Evolutionary conservation across 2,888 invertebrate genomes (phyloP), one percentile per base, ranked within the genome.

Genomic region (Clostera curtula): DNA sequence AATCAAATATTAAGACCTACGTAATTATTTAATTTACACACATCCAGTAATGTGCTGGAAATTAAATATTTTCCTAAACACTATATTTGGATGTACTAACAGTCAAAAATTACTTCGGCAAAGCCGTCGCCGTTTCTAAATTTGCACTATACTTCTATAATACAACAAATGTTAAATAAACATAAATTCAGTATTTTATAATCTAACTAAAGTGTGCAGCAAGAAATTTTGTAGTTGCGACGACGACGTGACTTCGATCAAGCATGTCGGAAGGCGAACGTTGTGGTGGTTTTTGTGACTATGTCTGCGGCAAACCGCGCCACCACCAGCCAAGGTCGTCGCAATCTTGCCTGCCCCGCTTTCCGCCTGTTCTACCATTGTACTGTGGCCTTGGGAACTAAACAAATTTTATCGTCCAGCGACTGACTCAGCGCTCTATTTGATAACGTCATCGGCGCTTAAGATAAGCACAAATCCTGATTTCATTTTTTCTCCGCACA

Each of bases 241-340:
- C 36, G 33, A 29, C 41, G 45, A 34, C 36, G 33, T 41, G 29
- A 28, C 42, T 47, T 43, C 53, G 49, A 51, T 68, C 62, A 59
- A 60, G 66, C 65, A 54, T 63, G 45, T 54, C 65, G 58, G n/a
- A 60, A 63, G 58, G 55, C 49, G 49, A 62, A 47, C 54, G 45
- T 51, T 48, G 56, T 58, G 55, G 55, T 58, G 35, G 63, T 73
- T 72, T 71, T 72, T 70, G 61, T 58, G 49, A 53, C 44, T 43
- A 35, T 39, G 50, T 49, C 63, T 54, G 61, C 64, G 52, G 51
- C 57, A 59, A 55, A 71, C 68, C 75, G 60, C 65, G 53, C 65
- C 64, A 52, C 61, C 61, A 61, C 67, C 49, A 41, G 50, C 59
- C 75, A 76, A 74, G 77, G 75, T 61, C 68, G 51, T 40, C 34